Conservation (phyloP, 2,797 vertebrate species). For the Crocidura indochinensis region DNA sequence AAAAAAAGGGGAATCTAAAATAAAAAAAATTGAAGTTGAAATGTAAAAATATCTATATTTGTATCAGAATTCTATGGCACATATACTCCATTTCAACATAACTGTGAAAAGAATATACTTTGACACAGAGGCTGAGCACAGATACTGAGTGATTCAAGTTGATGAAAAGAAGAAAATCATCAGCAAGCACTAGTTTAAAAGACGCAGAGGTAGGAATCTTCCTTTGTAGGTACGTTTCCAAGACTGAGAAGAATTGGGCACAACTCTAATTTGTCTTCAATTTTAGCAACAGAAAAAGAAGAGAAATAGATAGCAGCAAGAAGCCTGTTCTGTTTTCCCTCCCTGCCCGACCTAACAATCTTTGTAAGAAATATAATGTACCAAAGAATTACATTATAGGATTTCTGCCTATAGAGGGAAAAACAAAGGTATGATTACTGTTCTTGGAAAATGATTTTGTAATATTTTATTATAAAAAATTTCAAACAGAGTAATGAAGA, state of each 20-base stretch:
- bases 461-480: slow-evolving; percentile 4
- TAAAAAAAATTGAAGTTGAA: not conserved
- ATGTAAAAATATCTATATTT: not conserved
- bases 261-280: not conserved
- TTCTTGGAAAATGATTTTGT: not conserved
- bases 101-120: not conserved
- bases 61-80: not conserved
- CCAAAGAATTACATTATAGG: not conserved
- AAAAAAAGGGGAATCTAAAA: slow-evolving; percentile 29
- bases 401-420: not conserved
- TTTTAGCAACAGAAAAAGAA: slow-evolving; percentile 8
- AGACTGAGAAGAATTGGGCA: not conserved
- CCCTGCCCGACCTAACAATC: not conserved
- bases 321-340: not conserved
- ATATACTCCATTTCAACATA: not conserved
- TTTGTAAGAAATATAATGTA: not conserved
- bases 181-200: not conserved
- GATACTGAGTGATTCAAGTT: not conserved
- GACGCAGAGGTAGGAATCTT: not conserved
- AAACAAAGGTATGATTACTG: not conserved
- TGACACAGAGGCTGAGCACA: not conserved
- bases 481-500: slow-evolving; percentile 40
- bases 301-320: not conserved
- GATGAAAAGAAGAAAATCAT: not conserved
- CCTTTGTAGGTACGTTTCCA: not conserved